A percentile compares a stretch with the other conserved stretches of the same genome.
phyloP scores from a whole-genome alignment of 2,888 invertebrate species.

The Standfussiana lucernea region DNA sequence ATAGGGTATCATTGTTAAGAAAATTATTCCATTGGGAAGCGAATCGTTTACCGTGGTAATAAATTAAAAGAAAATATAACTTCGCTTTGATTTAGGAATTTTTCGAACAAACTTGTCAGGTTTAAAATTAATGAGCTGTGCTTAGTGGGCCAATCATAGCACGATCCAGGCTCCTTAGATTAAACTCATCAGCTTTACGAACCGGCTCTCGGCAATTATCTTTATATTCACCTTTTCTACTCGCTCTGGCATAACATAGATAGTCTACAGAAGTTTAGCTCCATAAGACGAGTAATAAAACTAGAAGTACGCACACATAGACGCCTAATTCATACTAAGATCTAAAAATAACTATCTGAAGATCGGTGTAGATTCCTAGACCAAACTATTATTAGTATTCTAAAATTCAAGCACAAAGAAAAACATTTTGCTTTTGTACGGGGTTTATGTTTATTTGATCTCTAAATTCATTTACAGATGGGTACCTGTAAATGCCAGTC shows the following conservation, averaged over 20 bases:
- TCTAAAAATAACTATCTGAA: background rate
- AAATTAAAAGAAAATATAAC: constrained; percentile 7
- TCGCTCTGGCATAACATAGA: background rate
- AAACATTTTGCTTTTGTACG: background rate
- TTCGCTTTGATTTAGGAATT: background rate
- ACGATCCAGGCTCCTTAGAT: constrained; percentile 22
- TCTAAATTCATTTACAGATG: background rate
- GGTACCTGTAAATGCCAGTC: background rate
- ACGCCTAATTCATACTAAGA: background rate
- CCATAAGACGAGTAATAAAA: background rate
- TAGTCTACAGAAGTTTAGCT: background rate
- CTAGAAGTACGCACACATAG: background rate
- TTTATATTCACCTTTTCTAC: constrained; percentile 43
- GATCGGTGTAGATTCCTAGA: background rate
- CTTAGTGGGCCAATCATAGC: constrained; percentile 39
- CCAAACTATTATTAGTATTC: background rate
- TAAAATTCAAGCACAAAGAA: background rate
- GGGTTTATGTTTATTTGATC: background rate
- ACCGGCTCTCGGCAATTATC: constrained; percentile 27
- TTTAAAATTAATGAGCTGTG: constrained; percentile 37
- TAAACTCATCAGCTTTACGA: constrained; percentile 37
- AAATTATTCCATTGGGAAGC: background rate
- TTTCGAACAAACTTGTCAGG: constrained; percentile 14
- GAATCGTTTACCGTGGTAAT: background rate
- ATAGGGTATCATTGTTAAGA: background rate